Conservation (phyloP, 2,113 vertebrate genomes). For the Cyprinus carpio region DNA sequence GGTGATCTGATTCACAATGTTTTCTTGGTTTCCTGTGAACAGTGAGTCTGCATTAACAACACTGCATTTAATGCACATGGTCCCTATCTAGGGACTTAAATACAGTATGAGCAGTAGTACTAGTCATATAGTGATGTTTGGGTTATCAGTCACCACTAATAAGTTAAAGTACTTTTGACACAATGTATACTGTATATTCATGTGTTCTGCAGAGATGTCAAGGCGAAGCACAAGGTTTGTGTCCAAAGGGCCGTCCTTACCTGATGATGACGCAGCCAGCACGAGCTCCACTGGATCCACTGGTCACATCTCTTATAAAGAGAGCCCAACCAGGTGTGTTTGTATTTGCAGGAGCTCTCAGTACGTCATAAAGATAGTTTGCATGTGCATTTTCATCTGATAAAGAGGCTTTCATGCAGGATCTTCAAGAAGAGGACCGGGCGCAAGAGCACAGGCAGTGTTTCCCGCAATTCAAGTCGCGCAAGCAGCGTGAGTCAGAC, state of each 20-base stretch:
- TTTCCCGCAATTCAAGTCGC: constrained; percentile 28
- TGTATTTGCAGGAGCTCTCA: neutral
- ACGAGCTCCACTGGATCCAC: constrained; percentile 53
- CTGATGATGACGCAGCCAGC: constrained; percentile 56
- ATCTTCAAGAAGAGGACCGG: constrained; percentile 46
- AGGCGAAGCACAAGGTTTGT: constrained; percentile 47
- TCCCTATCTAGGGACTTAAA: neutral
- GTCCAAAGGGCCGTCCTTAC: neutral
- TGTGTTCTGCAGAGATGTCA: constrained; percentile 37
- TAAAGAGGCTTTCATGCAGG: constrained; percentile 7
- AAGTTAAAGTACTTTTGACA: neutral
- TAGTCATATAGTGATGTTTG: neutral
- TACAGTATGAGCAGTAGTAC: neutral
- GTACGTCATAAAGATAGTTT: neutral
- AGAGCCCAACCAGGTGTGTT: constrained; percentile 48
- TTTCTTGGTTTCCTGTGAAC: neutral
- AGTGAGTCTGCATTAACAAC: too few species aligned
- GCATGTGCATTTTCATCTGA: neutral
- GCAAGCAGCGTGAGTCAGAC: constrained; percentile 23
- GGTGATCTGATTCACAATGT: neutral
- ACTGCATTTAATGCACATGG: too few species aligned
- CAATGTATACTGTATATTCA: neutral
- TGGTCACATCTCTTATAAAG: constrained; percentile 48
- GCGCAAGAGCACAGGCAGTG: constrained; percentile 12
- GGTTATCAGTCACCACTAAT: neutral